Evolutionary conservation across 2,888 invertebrate species (phyloP).

Genomic region (Oscheius sp.): DNA sequence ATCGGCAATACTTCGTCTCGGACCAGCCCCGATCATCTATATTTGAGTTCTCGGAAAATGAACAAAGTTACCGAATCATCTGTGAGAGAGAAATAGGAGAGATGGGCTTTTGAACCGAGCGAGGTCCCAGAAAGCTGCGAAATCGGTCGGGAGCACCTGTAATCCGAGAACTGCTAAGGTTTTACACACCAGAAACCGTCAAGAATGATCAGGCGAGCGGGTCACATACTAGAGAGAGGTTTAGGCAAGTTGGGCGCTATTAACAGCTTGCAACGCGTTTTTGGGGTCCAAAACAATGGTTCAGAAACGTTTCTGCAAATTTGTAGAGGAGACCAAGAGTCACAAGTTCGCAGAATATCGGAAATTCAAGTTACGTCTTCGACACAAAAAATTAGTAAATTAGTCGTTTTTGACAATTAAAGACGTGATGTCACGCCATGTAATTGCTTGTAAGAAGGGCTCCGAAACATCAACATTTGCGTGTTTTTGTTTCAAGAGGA

Average conservation of each 20-base stretch:
- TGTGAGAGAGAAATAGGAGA: conserved; percentile 51
- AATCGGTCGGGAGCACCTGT: conserved; percentile 53
- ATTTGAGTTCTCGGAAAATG: not conserved
- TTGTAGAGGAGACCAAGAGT: not conserved
- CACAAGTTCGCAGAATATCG: not conserved
- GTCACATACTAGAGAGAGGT: no score
- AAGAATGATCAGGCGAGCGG: no score
- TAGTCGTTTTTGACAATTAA: no score
- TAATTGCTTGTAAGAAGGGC: no score
- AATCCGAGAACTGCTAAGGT: conserved; percentile 23
- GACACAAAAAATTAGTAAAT: no score
- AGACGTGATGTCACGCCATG: no score
- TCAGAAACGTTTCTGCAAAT: not conserved
- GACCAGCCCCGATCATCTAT: conserved; percentile 24
- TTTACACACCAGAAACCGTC: not conserved
- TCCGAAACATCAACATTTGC: no score
- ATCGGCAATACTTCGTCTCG: conserved; percentile 5
- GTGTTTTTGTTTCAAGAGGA: no score
- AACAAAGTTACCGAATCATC: conserved; percentile 30
- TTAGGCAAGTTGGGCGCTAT: no score
- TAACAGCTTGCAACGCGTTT: no score
- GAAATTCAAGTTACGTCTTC: not conserved
- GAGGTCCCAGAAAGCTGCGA: conserved; percentile 55
- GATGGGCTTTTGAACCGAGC: conserved; percentile 49
- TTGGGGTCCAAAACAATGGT: not conserved